These are phyloP conservation scores for Sinocyclocheilus anshuiensis DNA, from an alignment of 2,113 vertebrate species.

Conservation along the genomic window DNA sequence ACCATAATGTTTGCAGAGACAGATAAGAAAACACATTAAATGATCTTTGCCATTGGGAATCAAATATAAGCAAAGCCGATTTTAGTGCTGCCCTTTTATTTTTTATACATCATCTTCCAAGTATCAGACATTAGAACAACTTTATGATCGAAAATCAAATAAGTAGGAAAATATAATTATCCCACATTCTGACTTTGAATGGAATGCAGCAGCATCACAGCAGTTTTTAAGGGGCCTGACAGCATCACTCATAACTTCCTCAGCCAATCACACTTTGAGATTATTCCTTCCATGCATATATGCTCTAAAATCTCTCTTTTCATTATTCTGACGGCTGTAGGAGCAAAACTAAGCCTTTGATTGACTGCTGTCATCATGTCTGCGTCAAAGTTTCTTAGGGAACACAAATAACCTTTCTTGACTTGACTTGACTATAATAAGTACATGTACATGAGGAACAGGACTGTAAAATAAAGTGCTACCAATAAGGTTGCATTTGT, in stretches of 20 bases:
- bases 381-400: neutral
- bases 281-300: neutral
- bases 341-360: neutral
- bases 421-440: too few relatives aligned
- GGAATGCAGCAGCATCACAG: neutral
- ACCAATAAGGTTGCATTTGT: too few relatives aligned
- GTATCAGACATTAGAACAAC: neutral
- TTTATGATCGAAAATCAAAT: neutral
- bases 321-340: neutral
- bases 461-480: too few relatives aligned
- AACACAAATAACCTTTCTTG: conserved; percentile 1
- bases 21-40: neutral
- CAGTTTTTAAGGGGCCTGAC: too few relatives aligned
- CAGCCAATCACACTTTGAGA: neutral
- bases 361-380: neutral
- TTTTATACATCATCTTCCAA: neutral
- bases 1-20: neutral
- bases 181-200: neutral
- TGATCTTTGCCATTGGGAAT: neutral
- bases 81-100: neutral
- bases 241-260: neutral
- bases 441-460: too few relatives aligned
- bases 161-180: neutral
- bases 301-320: neutral
- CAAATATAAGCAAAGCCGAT: neutral